Evolutionary conservation across 1,140 invertebrate species (phyloP).

Genomic region (Drosophila mauritiana): DNA sequence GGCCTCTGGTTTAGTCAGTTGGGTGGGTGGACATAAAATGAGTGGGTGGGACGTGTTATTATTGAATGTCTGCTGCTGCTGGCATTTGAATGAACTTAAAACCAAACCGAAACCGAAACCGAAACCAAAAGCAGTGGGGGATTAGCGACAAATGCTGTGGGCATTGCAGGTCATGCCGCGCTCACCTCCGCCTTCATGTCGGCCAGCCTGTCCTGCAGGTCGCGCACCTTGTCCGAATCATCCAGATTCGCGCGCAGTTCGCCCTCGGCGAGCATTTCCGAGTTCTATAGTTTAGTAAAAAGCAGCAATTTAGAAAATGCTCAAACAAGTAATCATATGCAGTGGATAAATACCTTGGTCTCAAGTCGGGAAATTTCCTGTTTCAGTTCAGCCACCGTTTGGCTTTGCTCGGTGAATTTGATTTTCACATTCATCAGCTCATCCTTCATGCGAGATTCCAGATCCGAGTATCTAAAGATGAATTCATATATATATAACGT

Average conservation of each 20-base stretch:
- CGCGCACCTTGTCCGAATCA: slow-evolving; percentile 93
- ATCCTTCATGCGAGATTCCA: slow-evolving; percentile 94
- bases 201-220: slow-evolving; percentile 95
- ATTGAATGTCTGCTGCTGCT: slow-evolving; percentile 11
- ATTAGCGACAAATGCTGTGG: slow-evolving; percentile 4
- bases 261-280: slow-evolving; percentile 95
- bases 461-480: slow-evolving; percentile 88
- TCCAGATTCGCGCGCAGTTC: slow-evolving; percentile 93
- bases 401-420: slow-evolving; percentile 96
- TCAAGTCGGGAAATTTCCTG: slow-evolving; percentile 97
- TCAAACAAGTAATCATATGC: neutral
- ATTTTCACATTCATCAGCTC: slow-evolving; percentile 97
- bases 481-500: neutral
- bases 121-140: slow-evolving; percentile 49
- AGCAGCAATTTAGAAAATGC: neutral
- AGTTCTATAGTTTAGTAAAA: slow-evolving; percentile 88
- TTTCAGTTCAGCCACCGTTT: slow-evolving; percentile 96
- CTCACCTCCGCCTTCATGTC: slow-evolving; percentile 96
- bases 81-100: slow-evolving; percentile 30
- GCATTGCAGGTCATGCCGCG: neutral
- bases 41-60: slow-evolving; percentile 4
- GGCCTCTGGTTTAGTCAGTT: neutral
- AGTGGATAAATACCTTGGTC: slow-evolving; percentile 89
- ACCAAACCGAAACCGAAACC: slow-evolving; percentile 18
- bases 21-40: neutral